Evolutionary conservation across 2,113 vertebrate species (phyloP).

Genomic region (Emydura subglobosa): DNA sequence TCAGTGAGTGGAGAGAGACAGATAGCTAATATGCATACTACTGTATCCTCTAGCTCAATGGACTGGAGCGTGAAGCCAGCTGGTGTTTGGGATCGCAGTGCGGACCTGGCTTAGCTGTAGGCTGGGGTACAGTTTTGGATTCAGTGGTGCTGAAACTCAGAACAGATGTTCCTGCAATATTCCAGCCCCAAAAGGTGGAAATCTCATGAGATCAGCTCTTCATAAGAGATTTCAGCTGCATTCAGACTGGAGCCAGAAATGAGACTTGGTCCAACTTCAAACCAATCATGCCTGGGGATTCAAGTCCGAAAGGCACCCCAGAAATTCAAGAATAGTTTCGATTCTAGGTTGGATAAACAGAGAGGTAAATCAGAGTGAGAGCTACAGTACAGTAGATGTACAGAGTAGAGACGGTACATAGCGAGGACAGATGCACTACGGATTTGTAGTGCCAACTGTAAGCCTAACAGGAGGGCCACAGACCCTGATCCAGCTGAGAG

Average conservation of each 20-base stretch:
- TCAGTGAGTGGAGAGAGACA: accelerated
- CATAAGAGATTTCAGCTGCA: neutral
- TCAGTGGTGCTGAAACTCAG: neutral
- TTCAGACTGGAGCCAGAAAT: neutral
- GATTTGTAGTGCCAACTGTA: neutral
- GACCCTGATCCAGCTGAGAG: neutral
- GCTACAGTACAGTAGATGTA: neutral
- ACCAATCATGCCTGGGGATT: neutral
- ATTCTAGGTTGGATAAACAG: neutral
- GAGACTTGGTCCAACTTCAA: neutral
- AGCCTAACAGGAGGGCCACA: neutral
- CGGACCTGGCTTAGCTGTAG: neutral
- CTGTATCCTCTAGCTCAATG: neutral
- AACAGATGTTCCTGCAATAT: neutral
- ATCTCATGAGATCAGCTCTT: neutral
- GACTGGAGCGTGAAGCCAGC: neutral
- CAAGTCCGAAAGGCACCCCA: neutral
- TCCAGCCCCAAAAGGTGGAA: accelerated
- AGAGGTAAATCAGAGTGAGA: neutral
- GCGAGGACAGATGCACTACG: neutral
- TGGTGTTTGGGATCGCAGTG: neutral
- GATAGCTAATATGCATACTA: neutral
- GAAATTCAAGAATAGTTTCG: neutral
- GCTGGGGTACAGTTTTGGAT: accelerated
- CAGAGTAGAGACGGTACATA: accelerated